Evolutionary conservation across 92 coral and sea anemone species (phyloP), one percentile per base, ranked within the genome.

Genomic region (Parazoanthus atlanticus): DNA sequence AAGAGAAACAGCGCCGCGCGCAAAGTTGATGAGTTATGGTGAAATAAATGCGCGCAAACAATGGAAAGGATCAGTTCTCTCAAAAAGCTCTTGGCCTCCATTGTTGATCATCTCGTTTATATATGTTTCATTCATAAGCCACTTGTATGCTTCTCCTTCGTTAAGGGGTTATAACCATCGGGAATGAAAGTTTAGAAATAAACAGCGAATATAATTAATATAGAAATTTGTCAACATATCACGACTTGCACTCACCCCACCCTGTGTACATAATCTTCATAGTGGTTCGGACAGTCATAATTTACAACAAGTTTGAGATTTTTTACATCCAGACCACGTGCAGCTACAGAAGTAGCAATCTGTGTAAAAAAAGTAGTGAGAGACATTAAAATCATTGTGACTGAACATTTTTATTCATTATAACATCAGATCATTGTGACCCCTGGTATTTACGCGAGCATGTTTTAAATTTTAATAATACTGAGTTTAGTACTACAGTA

Each of bases 261-360:
- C 84, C 99, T 90, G 74, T 97, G 99, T 3, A 97, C 99, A 41
- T 97, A 97, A 64, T 97, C 99, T 85, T 97, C 99, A 66, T 97
- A 97, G 84, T 97, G 99, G 89, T 97, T 97, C 6, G 99, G 99
- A 86, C 98, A 95, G 91, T 97, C 99, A 87, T 93, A 97, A 80
- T 97, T 97, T 7, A 97, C 91, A 47, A 97, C 99, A 0, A 97
- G 92, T 61, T 93, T 93, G 74, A 97, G 91, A 66, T 95, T 92
- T 71, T 95, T 97, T 26, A 97, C 97, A 89, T 97, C 99, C 82
- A 97, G 89, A 91, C 99, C 99, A 80, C 99, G 93, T 29, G 99
- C 99, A n/a, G 99, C 99, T n/a, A 97, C 99, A 23, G 99, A 97
- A 0, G 99, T 97, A 38, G 99, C 99, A 46, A 97, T 94, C 99